Base-by-base conservation (phyloP, 2,888 invertebrate species). In the Lithophane leautieri region DNA sequence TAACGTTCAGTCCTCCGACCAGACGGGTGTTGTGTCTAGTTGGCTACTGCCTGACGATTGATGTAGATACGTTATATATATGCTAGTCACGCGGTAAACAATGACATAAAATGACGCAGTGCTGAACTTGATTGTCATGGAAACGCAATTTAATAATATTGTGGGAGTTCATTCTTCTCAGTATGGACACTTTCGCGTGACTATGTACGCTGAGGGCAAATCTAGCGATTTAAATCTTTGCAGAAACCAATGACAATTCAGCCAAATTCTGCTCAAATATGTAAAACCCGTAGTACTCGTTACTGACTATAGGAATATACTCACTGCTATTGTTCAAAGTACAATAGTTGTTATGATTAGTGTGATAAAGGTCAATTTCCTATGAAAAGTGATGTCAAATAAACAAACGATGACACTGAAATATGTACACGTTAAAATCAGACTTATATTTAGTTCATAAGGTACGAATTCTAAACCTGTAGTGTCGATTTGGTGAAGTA, bases 381-480 rank as follows among this genome's bases (percentile, higher is more conserved):
- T 84, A 78, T 56, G 68, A 56, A 69, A 54, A 63, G 44, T 73
- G 69, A 40, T 69, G 56, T 69, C 65, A 56, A 73, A 76, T 70
- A 73, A 82, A 73, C 73, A 85, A 79, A 84, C 67, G 62, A 69
- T 80, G 83, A 79, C 88, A 88, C 79, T 83, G 83, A 85, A 85
- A 83, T 83, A 87, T 85, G 75, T 82, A 90, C 87, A 87, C 68
- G 81, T 82, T 84, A 89, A 90, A 86, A 90, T 90, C 91, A 91
- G 91, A 90, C 91, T 91, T 90, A 89, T 88, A 85, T 78, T 86
- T 90, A 90, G 73, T 82, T 87, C 89, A 90, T 89, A 90, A 90
- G 91, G 91, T 91, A 90, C 89, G 83, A 90, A 86, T 87, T 89
- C 82, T 77, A 86, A 85, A 78, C 78, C 67, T 85, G 76, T 75